A percentile compares a stretch with the other conserved stretches of the same genome.
Conservation (phyloP, 2,113 vertebrate species). For the Ailuropoda melanoleuca region DNA sequence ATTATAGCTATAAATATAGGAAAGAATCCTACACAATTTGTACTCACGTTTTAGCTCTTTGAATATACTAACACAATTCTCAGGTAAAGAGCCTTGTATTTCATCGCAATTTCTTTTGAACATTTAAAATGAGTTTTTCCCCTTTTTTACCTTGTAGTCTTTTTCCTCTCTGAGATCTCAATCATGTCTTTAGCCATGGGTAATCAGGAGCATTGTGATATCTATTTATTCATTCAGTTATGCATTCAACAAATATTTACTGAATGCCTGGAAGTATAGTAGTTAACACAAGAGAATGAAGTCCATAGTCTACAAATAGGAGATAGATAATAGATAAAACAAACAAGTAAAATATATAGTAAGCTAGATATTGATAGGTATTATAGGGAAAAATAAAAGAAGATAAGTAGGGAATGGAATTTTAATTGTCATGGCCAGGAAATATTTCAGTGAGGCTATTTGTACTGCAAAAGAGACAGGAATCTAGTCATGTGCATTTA, state of each 20-base stretch:
- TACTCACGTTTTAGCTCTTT: neutral
- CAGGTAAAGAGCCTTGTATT: neutral
- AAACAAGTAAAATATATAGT: neutral
- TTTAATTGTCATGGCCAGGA: slow-evolving; percentile 1
- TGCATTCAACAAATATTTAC: neutral
- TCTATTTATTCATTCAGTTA: neutral
- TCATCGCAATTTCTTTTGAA: neutral
- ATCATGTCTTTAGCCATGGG: neutral
- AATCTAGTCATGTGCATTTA: neutral
- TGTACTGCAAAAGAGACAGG: neutral
- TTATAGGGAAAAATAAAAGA: neutral
- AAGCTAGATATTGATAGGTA: neutral
- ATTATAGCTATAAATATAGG: neutral
- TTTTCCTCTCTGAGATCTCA: neutral
- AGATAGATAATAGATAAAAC: neutral
- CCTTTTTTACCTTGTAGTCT: neutral
- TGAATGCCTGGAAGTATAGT: neutral
- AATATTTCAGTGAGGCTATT: slow-evolving; percentile 8
- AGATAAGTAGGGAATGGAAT: neutral
- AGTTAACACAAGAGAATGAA: neutral
- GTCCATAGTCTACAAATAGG: neutral
- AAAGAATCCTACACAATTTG: neutral
- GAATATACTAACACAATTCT: neutral
- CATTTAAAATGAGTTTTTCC: neutral
- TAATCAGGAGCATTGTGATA: neutral